Conservation (phyloP, 2,113 vertebrate genomes). For the Syrmaticus mikado region DNA sequence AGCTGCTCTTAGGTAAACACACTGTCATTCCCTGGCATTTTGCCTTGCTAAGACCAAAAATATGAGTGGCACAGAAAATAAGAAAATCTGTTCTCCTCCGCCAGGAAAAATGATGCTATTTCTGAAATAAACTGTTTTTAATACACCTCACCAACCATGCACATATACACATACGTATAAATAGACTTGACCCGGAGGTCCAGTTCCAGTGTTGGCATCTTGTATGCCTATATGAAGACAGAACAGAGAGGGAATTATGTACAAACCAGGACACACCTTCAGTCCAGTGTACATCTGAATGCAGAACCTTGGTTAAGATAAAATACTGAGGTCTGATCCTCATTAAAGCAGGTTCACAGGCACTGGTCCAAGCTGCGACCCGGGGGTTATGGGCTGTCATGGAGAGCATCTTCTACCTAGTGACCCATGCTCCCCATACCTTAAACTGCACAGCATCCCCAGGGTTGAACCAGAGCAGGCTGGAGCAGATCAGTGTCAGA, state of each 20-base stretch:
- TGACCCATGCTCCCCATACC: not conserved
- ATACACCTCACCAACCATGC: not conserved
- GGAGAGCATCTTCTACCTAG: not conserved
- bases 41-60: slow-evolving; percentile 41
- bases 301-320: not conserved
- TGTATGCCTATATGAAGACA: not conserved
- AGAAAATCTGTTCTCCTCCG: slow-evolving; percentile 17
- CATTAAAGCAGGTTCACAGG: not conserved
- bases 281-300: not conserved
- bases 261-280: not conserved
- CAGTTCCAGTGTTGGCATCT: not conserved
- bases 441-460: not conserved
- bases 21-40: slow-evolving; percentile 46
- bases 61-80: slow-evolving; percentile 58
- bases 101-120: slow-evolving; percentile 61
- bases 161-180: not conserved
- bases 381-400: not conserved
- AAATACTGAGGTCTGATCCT: not conserved
- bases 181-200: slow-evolving; percentile 7
- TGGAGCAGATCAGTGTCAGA: not conserved
- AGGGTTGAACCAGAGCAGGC: not conserved
- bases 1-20: slow-evolving; percentile 69
- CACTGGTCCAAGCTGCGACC: not conserved
- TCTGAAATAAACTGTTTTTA: slow-evolving; percentile 40
- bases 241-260: not conserved